Base-by-base conservation (phyloP, 2,888 invertebrate genomes). In the Agrochola litura region DNA sequence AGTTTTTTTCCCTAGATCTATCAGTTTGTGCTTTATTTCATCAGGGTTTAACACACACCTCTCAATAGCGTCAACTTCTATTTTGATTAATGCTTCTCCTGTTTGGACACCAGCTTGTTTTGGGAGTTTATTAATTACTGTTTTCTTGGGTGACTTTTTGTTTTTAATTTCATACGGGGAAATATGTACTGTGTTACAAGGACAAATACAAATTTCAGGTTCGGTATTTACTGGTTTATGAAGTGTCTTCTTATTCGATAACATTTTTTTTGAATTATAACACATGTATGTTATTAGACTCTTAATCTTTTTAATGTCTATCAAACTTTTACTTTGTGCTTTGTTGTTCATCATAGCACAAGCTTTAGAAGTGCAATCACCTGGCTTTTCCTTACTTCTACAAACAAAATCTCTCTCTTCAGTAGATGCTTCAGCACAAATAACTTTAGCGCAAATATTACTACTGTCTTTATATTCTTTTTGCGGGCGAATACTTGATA, bases 21-120 rank as follows among this genome's bases (percentile, higher is more conserved):
- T 54, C 19, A 92, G 79, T 81, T 89, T 91, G 8, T 83, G 43
- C 80, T 87, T 88, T 52, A 92, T 85, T 86, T 93, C 91, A 25
- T 73, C 79, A 6, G 89, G 68, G 76, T 93, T 92, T 52, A 91
- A 73, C 9, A 76, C 69, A 72, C 25, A 87, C 84, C 89, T 90
- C 72, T 90, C 80, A 6, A 73, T 56, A 41, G 89, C 70, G 84
- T 91, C 84, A 22, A 93, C 88, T 82, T 90, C 88, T 49, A 93
- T 89, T 85, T 91, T 90, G 74, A 93, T 87, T 65, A 90, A 69
- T 61, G 85, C 85, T 61, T 85, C 80, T 65, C 56, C 77, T 54
- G 79, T 81, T 63, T 83, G 63, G 73, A 82, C 79, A 52, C 72
- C n/a, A 49, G 72, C 63, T 76, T 77, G 41, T 76, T 74, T 71